These are phyloP conservation scores for Scomber colias DNA, from an alignment of 2,113 vertebrate genomes.

Conservation along the genomic window DNA sequence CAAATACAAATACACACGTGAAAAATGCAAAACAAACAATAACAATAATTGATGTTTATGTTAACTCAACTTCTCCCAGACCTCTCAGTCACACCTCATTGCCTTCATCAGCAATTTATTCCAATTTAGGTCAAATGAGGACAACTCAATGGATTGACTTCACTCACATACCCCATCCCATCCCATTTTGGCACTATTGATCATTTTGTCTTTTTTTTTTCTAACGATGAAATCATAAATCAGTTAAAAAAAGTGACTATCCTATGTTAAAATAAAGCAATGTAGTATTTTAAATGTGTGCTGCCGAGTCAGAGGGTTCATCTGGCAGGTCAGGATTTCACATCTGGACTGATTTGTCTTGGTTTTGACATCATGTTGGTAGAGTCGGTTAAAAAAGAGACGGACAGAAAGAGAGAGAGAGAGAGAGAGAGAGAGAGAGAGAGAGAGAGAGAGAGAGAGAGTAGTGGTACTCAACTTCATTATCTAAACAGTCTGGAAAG, in stretches of 20 bases:
- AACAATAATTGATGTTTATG: too few species aligned
- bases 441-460: not conserved
- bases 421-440: not conserved
- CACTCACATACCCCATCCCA: too few species aligned
- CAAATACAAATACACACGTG: too few species aligned
- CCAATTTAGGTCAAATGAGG: not conserved
- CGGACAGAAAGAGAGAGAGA: not conserved
- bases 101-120: not conserved
- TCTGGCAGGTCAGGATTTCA: slow-evolving; percentile 44
- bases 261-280: not conserved
- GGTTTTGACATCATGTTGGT: slow-evolving; percentile 16
- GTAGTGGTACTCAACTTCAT: slow-evolving; percentile 4
- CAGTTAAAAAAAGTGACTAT: not conserved
- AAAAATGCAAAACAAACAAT: too few species aligned
- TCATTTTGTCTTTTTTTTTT: too few species aligned
- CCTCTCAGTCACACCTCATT: not conserved
- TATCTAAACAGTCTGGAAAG: slow-evolving; percentile 20
- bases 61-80: not conserved
- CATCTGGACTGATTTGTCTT: slow-evolving; percentile 65
- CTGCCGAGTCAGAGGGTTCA: slow-evolving; percentile 19
- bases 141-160: too few species aligned
- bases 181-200: too few species aligned
- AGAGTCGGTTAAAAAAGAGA: not conserved
- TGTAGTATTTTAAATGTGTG: not conserved
- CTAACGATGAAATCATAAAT: too few species aligned